Base-by-base conservation (phyloP, 2,888 invertebrate species). In the Acrocyrtus sp. region DNA sequence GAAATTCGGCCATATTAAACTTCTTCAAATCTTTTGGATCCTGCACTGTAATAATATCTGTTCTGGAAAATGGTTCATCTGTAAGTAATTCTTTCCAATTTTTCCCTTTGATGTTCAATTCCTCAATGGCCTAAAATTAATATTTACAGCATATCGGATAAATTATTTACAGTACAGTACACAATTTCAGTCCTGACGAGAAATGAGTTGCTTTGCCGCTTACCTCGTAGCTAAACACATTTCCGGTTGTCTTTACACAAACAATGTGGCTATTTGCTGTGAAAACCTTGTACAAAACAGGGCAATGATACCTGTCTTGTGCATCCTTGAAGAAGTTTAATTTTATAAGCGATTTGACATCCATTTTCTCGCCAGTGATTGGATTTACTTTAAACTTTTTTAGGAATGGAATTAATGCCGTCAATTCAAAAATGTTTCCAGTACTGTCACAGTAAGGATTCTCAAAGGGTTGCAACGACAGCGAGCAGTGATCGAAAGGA, bases 211-310 rank as follows among this genome's bases (percentile, higher is more conserved):
- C 53, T 17, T 48, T 41, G 10, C 43, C 29, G 45, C 81, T 82
- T 82, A 87, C 88, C 82, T 99, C 98, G 86, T 91, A 90, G 0
- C 93, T 93, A 84, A 91, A 99, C 0, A 99, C 97, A 88, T 99
- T 98, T 26, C 99, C 99, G 8, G 95, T 96, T 0, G 90, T 90
- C 63, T 88, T 90, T 73, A 98, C 90, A 0, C 95, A 93, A 22
- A 95, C 95, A 84, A 99, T 95, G 82, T 97, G 93, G 0, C 96
- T 94, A 84, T 95, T 95, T 82, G 95, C 95, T 0, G 94, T 95
- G 82, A 98, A 96, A 0, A 90, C 88, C 85, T 96, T 96, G 83
- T 94, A 97, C 24, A 97, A 86, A 3, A 98, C 96, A 0, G 98
- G 98, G 81, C 98, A 98, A 83, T 98, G 96, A 83, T 91, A 94